A percentile compares a stretch with the other conserved stretches of the same genome.
phyloP scores from a whole-genome alignment of 37 sponge, comb jelly and placozoan genomes.

The Lycopodina hypogea region DNA sequence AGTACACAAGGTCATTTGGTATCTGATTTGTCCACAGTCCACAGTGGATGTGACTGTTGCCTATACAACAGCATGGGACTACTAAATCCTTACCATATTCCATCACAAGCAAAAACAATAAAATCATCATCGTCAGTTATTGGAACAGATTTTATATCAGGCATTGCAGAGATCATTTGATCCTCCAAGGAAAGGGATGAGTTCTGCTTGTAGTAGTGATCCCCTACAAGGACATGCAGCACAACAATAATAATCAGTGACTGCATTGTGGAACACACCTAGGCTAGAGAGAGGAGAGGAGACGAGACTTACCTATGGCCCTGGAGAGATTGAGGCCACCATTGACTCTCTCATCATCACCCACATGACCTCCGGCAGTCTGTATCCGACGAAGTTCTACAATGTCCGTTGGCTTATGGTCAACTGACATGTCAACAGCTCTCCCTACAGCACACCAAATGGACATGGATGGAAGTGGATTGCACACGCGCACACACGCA shows the following conservation, averaged over 20 bases:
- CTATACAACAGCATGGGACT: too few species aligned
- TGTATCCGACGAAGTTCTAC: conserved; percentile 68
- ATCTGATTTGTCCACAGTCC: too few species aligned
- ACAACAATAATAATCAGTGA: too few species aligned
- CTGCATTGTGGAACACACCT: too few species aligned
- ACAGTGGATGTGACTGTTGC: too few species aligned
- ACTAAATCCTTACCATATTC: conserved; percentile 91
- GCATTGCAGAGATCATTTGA: conserved; percentile 88
- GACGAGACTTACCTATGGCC: conserved; percentile 73
- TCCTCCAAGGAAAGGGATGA: conserved; percentile 66
- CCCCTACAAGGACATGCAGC: conserved; percentile 40
- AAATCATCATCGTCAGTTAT: conserved; percentile 67
- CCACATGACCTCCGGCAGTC: conserved; percentile 82
- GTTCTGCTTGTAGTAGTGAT: conserved; percentile 87
- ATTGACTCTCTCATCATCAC: conserved; percentile 69
- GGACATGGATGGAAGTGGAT: background rate
- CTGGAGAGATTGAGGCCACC: conserved; percentile 88
- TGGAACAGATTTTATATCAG: conserved; percentile 55
- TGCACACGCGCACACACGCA: background rate
- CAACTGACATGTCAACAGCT: conserved; percentile 71
- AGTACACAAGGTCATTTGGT: too few species aligned
- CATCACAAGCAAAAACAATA: conserved; percentile 89
- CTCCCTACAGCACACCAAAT: conserved; percentile 30
- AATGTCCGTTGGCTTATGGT: conserved; percentile 85
- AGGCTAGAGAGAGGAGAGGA: too few species aligned